Evolutionary conservation across 1,140 invertebrate species (phyloP).

Genomic region (Ridgeia piscesae): DNA sequence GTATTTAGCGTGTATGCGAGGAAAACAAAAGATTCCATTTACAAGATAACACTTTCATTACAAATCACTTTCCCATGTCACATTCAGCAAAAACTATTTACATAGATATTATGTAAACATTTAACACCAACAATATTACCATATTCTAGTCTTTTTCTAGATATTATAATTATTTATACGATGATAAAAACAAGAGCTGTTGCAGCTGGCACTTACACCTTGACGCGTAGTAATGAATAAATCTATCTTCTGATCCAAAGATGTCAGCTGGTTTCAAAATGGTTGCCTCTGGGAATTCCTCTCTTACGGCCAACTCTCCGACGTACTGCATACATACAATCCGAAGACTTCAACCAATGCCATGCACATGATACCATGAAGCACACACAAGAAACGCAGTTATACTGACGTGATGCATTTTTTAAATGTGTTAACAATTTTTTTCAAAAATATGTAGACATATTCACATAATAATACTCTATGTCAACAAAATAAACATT

Average conservation of each 20-base stretch:
- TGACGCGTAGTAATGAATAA: constrained; percentile 67
- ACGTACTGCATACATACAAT: constrained; percentile 59
- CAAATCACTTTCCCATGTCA: background rate
- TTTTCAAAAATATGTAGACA: background rate
- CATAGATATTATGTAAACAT: background rate
- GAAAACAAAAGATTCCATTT: too few species aligned
- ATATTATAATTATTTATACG: background rate
- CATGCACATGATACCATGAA: background rate
- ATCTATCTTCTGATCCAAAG: constrained; percentile 86
- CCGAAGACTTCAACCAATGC: background rate
- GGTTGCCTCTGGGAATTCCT: constrained; percentile 94
- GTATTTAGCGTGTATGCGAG: too few species aligned
- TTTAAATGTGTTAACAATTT: background rate
- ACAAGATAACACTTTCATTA: background rate
- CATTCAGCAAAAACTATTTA: background rate
- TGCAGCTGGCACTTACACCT: constrained; percentile 35
- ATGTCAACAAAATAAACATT: too few species aligned
- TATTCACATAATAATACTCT: too few species aligned
- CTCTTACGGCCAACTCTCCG: constrained; percentile 83
- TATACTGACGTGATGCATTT: background rate
- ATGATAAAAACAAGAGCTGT: background rate
- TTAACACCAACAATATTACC: too few species aligned
- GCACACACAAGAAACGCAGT: background rate
- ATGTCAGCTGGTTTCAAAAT: constrained; percentile 89
- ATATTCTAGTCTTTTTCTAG: background rate